Evolutionary conservation across 2,113 vertebrate genomes (phyloP), one percentile per base, ranked within the genome.

Genomic region (Recurvirostra avosetta): DNA sequence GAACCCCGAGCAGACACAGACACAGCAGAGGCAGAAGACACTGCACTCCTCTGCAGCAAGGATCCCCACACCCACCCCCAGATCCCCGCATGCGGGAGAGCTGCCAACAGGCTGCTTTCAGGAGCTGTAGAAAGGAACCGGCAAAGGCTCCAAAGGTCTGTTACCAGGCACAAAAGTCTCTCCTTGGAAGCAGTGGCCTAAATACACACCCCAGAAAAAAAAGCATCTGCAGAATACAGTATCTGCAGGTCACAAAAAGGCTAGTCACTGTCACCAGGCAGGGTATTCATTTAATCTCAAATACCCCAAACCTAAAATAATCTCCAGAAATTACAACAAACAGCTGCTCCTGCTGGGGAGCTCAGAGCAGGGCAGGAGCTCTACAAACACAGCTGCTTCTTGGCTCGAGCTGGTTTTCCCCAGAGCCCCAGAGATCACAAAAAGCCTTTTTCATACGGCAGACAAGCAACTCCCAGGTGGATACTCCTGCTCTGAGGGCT

Each of bases 311-410:
- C 11, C 12, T 36, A 52, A 92, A 94, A 75, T 62, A 50, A 92
- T 29, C 55, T 82, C 55, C 90, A 90, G 55, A 85, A 94, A 80
- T 91, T 26, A 76, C 63, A 95, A 66, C 40, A 58, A 65, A 65
- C 86, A 94, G 89, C 96, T 93, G 95, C 53, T 96, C 90, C 77
- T 88, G 90, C 81, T 90, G 90, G 62, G 94, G 87, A 95, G 82
- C 91, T 88, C 32, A 3, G 83, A 59, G 67, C 84, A 92, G 92
- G 93, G 96, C 77, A 93, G 62, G 81, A 79, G 86, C 91, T 92
- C 81, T 77, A 65, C 73, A 95, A 96, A 95, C 93, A 94, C 95
- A 95, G 95, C 95, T 97, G 97, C 93, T 95, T 75, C 92, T 95
- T 87, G 94, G 94, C 96, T 94, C 2, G 0, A 29, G 61, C 52